Evolutionary conservation across 2,113 vertebrate genomes (phyloP), one percentile per base, ranked within the genome.

Genomic region (Corydoras sp.): DNA sequence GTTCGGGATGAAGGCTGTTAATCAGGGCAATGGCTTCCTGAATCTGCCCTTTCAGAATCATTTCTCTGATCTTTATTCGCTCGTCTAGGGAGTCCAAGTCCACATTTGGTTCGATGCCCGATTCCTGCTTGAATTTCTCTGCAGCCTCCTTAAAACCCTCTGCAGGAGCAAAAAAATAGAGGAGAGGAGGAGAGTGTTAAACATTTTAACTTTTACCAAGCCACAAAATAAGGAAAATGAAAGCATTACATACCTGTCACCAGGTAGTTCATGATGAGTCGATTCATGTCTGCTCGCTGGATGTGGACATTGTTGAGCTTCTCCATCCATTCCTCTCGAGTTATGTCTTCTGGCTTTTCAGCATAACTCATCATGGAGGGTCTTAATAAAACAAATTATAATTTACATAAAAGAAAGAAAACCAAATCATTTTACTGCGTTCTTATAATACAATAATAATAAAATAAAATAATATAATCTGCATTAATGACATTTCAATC

Each of bases 81-180:
- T 99, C 96, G 79, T 98, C 95, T 0, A 99, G 87, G 0, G 94
- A 98, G 80, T 98, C 95, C 78, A 98, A 84, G 73, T 99, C 96
- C 72, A 98, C 92, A 3, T 94, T 97, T 5, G 97, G 96, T 77
- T 98, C 96, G 49, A 99, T 98, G 65, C 97, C 97, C 31, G 97
- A 98, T 84, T 99, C 96, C 93, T 98, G 92, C 10, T 94, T 89
- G 82, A 99, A 99, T 73, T 98, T 99, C 83, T 99, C 97, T 0
- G 96, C 97, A 53, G 96, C 97, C 81, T 99, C 97, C 81, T 99
- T 99, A 82, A 98, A 99, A 10, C 97, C 97, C 89, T 98, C 97
- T 99, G 81, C 77, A 86, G 81, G 1, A 11, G 12, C 75, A 59
- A 54, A 80, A 77, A 24, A 24, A 24, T 24, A 24, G 2, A 24